Evolutionary conservation across 1,140 invertebrate species (phyloP), one percentile per base, ranked within the genome.

Genomic region (Anastatus disparis): DNA sequence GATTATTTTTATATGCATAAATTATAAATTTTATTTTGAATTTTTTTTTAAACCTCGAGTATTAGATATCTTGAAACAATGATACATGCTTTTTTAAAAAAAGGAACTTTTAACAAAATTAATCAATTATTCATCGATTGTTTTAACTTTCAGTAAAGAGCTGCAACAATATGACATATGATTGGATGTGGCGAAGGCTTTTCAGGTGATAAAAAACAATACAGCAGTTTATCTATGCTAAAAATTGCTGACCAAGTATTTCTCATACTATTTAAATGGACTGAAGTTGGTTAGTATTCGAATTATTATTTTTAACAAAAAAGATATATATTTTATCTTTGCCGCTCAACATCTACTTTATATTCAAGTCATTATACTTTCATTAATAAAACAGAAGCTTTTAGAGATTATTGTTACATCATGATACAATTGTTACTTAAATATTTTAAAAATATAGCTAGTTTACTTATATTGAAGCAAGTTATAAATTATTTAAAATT

Each of bases 241-340:
- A 62, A 22, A 35, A 24, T n/a, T 63, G 13, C 35, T 46, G 2
- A 38, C 3, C 48, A 12, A 63, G n/a, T 55, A 46, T 20, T 24
- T 55, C 52, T 26, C 26, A 70, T 44, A 44, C 46, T 55, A 31
- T 0, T 55, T 70, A 70, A 63, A 70, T 70, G 68, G 68, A 70
- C 38, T 70, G 22, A 70, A 70, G 59, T 26, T 62, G 56, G 46
- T 55, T 62, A 44, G 38, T 52, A 15, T 56, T 29, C 31, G 10
- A 35, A 35, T n/a, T n/a, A n/a, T n/a, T 10, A 35, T 35, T 31
- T n/a, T 55, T 55, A 31, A 29, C 2, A 27, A 13, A 9, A 4
- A 20, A 22, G 3, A 20, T 26, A 27, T 52, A 27, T 13, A 9
- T 52, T 27, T 52, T 26, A 35, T 35, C 31, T 35, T 35, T 6